A percentile compares a stretch with the other conserved stretches of the same genome.
phyloP scores from a whole-genome alignment of 2,113 vertebrate genomes.

The Porphyrio hochstetteri region DNA sequence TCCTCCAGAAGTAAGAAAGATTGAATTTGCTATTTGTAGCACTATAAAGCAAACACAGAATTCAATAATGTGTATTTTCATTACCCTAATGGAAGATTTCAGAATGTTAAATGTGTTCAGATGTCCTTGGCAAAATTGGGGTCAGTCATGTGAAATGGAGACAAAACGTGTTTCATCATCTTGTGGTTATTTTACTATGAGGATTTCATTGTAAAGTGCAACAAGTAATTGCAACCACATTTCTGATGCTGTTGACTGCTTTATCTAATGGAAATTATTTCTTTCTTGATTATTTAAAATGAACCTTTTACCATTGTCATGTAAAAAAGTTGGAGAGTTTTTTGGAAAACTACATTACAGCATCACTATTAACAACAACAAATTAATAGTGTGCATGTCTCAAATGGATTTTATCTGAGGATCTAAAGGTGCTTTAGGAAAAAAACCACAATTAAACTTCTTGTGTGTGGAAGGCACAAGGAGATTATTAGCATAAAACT shows the following conservation, averaged over 20 bases:
- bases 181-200: constrained; percentile 51
- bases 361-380: neutral
- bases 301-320: constrained; percentile 50
- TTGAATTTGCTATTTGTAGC: constrained; percentile 60
- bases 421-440: neutral
- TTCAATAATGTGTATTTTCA: constrained; percentile 53
- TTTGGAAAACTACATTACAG: neutral
- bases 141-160: constrained; percentile 50
- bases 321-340: constrained; percentile 23
- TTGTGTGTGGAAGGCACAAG: neutral
- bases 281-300: constrained; percentile 53
- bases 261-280: constrained; percentile 56
- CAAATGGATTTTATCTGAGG: neutral
- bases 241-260: constrained; percentile 45
- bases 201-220: constrained; percentile 61
- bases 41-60: constrained; percentile 37
- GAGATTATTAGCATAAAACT: neutral
- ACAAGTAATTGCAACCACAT: constrained; percentile 64
- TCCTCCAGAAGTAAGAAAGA: constrained; percentile 52
- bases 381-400: neutral
- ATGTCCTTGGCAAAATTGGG: constrained; percentile 62
- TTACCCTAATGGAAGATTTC: constrained; percentile 59
- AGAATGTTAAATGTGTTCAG: constrained; percentile 57
- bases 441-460: neutral
- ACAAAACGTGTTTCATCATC: constrained; percentile 44